Conservation (phyloP, 2,888 invertebrate genomes). For the Amblyjoppa proteus region DNA sequence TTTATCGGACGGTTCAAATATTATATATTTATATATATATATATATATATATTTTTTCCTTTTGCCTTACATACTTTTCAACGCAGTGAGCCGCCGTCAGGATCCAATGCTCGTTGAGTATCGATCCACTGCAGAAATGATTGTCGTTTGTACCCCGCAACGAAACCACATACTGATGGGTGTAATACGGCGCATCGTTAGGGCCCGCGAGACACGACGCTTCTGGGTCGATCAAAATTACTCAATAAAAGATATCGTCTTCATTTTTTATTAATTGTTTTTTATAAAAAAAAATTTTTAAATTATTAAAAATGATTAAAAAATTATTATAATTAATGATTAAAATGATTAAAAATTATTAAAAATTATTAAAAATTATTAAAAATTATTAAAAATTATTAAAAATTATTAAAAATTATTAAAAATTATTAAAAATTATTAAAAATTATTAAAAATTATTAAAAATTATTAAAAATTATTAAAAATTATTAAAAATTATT, state of each 20-base stretch:
- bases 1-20: no score
- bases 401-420: no score
- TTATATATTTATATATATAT: not conserved
- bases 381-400: no score
- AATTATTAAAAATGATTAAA: no score
- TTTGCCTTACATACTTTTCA: conserved; percentile 36
- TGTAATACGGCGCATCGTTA: conserved; percentile 58
- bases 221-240: conserved; percentile 16
- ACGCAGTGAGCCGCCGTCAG: conserved; percentile 66
- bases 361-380: no score
- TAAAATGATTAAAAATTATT: no score
- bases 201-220: conserved; percentile 60
- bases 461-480: not conserved
- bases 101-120: conserved; percentile 59
- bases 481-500: not conserved
- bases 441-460: no score
- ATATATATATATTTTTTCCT: not conserved
- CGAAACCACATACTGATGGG: conserved; percentile 61
- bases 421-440: no score
- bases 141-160: not conserved
- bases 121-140: conserved; percentile 65
- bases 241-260: no score
- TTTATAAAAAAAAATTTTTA: no score
- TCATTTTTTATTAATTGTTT: no score
- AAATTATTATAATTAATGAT: no score